Evolutionary conservation across 2,888 invertebrate species (phyloP).

Genomic region (Neoaliturus tenellus): DNA sequence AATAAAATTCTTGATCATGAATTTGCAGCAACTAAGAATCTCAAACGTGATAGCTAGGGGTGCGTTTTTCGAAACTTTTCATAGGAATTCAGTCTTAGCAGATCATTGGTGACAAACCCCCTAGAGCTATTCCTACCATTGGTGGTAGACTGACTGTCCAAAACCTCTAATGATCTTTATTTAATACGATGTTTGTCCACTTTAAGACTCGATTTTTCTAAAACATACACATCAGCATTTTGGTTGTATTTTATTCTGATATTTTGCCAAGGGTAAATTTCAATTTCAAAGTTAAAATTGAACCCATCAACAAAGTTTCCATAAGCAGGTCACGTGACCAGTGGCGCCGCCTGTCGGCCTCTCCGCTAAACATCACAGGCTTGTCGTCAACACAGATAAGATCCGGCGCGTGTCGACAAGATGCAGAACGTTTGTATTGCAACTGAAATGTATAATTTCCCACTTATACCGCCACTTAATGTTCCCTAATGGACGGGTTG

Average conservation of each 20-base stretch:
- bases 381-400: constrained; percentile 17
- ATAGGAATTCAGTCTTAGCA: too few species aligned
- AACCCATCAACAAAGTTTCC: background rate
- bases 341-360: constrained; percentile 30
- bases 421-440: constrained; percentile 42
- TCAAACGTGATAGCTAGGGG: too few species aligned
- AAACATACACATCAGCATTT: too few species aligned
- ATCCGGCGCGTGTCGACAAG: background rate
- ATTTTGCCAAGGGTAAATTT: background rate
- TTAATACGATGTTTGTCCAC: background rate
- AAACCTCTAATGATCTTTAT: too few species aligned
- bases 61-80: too few species aligned
- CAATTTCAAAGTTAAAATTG: background rate
- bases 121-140: too few species aligned
- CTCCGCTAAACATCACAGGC: background rate
- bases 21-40: too few species aligned
- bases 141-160: too few species aligned
- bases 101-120: too few species aligned
- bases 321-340: background rate
- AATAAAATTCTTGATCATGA: too few species aligned
- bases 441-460: constrained; percentile 45
- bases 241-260: too few species aligned
- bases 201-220: too few species aligned
- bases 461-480: constrained; percentile 36
- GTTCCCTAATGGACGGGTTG: constrained; percentile 1